Conservation (phyloP, 1,140 invertebrate genomes). For the Bombus ignitus region DNA sequence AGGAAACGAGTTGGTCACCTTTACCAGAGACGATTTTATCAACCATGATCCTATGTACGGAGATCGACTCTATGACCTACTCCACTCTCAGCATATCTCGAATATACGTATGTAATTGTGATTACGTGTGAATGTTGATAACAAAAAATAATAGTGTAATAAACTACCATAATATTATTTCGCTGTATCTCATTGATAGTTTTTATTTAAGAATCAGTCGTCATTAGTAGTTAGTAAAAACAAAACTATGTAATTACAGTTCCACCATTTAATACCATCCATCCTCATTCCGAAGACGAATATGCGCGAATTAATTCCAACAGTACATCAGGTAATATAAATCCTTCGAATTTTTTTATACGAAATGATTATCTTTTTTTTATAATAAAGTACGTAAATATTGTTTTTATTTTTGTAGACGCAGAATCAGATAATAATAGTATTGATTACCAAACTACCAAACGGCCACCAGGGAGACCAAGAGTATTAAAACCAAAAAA, state of each 20-base stretch:
- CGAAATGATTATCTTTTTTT: not conserved
- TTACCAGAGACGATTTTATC: slow-evolving; percentile 81
- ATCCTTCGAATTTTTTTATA: not conserved
- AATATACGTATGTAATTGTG: slow-evolving; percentile 72
- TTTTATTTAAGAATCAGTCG: too few relatives aligned
- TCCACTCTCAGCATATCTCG: slow-evolving; percentile 79
- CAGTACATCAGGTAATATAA: slow-evolving; percentile 71
- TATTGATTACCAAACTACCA: slow-evolving; percentile 73
- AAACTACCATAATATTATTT: not conserved
- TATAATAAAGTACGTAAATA: not conserved
- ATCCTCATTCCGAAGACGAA: slow-evolving; percentile 78
- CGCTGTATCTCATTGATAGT: not conserved
- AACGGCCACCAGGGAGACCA: slow-evolving; percentile 81
- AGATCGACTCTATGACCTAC: slow-evolving; percentile 79
- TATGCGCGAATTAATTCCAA: slow-evolving; percentile 77
- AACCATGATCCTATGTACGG: slow-evolving; percentile 80
- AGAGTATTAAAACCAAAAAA: slow-evolving; percentile 77
- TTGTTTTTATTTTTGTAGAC: slow-evolving; percentile 65
- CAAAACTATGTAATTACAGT: slow-evolving; percentile 48
- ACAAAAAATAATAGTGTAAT: not conserved
- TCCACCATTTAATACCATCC: slow-evolving; percentile 71
- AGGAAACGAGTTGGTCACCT: slow-evolving; percentile 80
- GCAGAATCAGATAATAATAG: slow-evolving; percentile 80
- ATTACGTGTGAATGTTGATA: not conserved
- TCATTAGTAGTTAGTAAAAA: not conserved